phyloP scores from a whole-genome alignment of 2,797 vertebrate genomes.

The Podargus strigoides region DNA sequence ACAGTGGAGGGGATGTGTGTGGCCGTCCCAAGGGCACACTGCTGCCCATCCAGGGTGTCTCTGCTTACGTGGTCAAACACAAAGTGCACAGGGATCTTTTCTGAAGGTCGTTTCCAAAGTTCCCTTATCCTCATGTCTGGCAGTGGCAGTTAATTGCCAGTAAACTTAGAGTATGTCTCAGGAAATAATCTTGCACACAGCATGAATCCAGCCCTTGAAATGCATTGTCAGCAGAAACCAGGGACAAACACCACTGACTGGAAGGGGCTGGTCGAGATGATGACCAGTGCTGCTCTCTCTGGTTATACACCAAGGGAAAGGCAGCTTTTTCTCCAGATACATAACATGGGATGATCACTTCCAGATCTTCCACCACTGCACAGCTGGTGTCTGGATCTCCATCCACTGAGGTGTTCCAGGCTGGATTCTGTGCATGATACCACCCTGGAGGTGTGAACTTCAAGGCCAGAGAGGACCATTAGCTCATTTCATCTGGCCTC shows the following conservation, averaged over 20 bases:
- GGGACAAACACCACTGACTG: neutral
- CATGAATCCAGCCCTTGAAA: neutral
- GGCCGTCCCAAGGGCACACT: neutral
- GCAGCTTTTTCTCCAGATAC: neutral
- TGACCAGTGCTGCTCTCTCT: neutral
- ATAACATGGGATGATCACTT: neutral
- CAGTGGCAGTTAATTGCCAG: neutral
- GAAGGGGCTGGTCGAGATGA: neutral
- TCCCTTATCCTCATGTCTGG: neutral
- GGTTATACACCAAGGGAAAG: neutral
- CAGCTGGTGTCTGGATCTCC: neutral
- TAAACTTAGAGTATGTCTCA: neutral
- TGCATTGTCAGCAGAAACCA: neutral
- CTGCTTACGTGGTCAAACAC: neutral
- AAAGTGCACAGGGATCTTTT: neutral
- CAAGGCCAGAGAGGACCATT: neutral
- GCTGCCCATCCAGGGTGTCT: fast-evolving
- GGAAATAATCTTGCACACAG: neutral
- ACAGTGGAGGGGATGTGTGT: fast-evolving
- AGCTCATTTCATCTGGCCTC: neutral
- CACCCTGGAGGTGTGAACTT: neutral
- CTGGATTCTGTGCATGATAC: neutral
- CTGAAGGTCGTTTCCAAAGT: neutral
- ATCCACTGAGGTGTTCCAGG: neutral
- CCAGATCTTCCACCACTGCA: neutral